phyloP scores from a whole-genome alignment of 2,113 vertebrate genomes.

The Tenebrosternarchus preto region DNA sequence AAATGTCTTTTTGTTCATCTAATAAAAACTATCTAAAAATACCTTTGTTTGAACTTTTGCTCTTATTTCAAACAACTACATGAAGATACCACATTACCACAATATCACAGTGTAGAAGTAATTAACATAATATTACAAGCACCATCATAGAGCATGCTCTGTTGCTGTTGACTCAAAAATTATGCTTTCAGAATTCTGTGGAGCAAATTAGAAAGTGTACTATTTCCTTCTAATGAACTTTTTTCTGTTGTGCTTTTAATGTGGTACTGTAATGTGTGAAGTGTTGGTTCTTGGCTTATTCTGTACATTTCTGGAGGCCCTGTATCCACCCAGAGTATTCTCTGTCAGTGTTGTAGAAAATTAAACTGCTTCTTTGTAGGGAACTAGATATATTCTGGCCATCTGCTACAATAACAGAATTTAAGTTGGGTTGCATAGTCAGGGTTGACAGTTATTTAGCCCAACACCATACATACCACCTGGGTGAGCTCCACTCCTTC shows the following conservation, averaged over 20 bases:
- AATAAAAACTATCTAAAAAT: conserved; percentile 15
- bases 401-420: neutral
- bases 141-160: neutral
- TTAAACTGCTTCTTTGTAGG: neutral
- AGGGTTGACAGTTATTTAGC: neutral
- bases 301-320: no score
- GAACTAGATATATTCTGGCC: neutral
- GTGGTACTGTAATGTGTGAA: no score
- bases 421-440: neutral
- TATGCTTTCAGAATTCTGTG: no score
- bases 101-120: neutral
- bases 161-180: neutral
- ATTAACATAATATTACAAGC: neutral
- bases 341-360: no score
- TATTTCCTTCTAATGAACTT: no score
- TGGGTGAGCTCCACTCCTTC: no score
- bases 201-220: no score
- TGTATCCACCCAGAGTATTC: no score
- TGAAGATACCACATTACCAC: neutral
- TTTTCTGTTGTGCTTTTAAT: no score
- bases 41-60: neutral
- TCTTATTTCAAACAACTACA: neutral
- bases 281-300: no score
- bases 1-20: neutral
- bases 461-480: no score